Evolutionary conservation across 2,797 vertebrate species (phyloP).

Genomic region (Pitangus sulphuratus): DNA sequence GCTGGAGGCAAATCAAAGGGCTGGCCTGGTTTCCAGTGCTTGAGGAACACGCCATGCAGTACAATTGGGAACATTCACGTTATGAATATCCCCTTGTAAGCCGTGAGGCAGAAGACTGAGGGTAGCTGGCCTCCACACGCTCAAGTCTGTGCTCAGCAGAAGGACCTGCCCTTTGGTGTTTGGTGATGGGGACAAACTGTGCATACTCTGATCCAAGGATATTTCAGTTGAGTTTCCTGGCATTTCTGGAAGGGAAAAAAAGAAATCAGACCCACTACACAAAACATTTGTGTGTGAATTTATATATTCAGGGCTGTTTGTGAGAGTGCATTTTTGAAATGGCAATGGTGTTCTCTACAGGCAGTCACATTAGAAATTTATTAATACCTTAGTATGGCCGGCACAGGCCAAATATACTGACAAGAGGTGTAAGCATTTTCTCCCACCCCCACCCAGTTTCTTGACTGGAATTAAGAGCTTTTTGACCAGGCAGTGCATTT

Average conservation of each 20-base stretch:
- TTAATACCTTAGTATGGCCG: not conserved
- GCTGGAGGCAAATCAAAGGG: constrained; percentile 55
- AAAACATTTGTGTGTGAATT: constrained; percentile 39
- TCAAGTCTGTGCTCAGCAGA: constrained; percentile 24
- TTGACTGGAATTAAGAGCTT: not conserved
- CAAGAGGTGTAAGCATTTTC: not conserved
- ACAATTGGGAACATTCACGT: constrained; percentile 60
- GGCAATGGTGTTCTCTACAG: not conserved
- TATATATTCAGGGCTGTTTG: constrained; percentile 15
- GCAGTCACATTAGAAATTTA: not conserved
- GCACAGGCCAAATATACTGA: not conserved
- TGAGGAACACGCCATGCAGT: not conserved
- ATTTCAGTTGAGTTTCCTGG: constrained; percentile 63
- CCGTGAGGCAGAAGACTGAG: not conserved
- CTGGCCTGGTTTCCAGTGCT: constrained; percentile 10
- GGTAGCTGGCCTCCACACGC: constrained; percentile 35
- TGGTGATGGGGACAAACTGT: constrained; percentile 36
- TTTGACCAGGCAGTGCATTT: not conserved
- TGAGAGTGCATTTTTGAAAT: constrained; percentile 9
- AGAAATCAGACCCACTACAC: not conserved
- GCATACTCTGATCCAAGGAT: constrained; percentile 2
- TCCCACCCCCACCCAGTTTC: not conserved
- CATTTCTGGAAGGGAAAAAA: constrained; percentile 37
- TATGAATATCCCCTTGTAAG: constrained; percentile 61
- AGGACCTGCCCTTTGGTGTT: constrained; percentile 2